Percentiles rank a stretch among this genome's conserved stretches.
Conservation (phyloP, 2,797 vertebrate genomes). For the Ctenosaura bakeri region DNA sequence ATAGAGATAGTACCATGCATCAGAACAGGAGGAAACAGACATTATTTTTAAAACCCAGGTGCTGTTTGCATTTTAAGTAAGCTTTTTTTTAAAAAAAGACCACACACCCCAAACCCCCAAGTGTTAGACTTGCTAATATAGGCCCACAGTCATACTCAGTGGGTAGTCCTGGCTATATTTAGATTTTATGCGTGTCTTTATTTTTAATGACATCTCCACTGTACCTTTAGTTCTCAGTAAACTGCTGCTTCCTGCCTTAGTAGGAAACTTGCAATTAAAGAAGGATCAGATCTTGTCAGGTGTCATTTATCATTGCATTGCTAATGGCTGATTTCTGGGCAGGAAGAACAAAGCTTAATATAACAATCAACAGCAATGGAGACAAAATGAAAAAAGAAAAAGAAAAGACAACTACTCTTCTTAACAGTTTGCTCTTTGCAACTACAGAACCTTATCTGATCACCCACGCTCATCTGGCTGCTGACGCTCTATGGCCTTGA, state of each 20-base stretch:
- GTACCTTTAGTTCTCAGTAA: conserved; percentile 74
- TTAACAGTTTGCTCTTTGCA: conserved; percentile 88
- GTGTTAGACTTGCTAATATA: conserved; percentile 86
- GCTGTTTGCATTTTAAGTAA: conserved; percentile 73
- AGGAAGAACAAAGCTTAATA: conserved; percentile 78
- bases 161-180: conserved; percentile 77
- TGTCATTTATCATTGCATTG: conserved; percentile 74
- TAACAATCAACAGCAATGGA: conserved; percentile 70
- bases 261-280: conserved; percentile 74
- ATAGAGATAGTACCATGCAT: neutral
- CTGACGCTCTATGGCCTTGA: conserved; percentile 88
- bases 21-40: neutral
- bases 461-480: conserved; percentile 91
- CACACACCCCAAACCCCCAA: conserved; percentile 6
- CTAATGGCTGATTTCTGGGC: conserved; percentile 73
- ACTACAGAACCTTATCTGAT: conserved; percentile 82
- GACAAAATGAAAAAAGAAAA: conserved; percentile 35
- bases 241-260: conserved; percentile 63
- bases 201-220: conserved; percentile 80
- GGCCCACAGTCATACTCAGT: conserved; percentile 70
- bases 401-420: conserved; percentile 77
- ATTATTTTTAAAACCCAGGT: conserved; percentile 72
- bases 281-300: conserved; percentile 72
- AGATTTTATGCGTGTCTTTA: conserved; percentile 80
- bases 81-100: conserved; percentile 57